A percentile compares a stretch with the other conserved stretches of the same genome.
Conservation (phyloP, 30 jellyfish, hydroid and myxozoan species). For the Phacellophora camtschatica region DNA sequence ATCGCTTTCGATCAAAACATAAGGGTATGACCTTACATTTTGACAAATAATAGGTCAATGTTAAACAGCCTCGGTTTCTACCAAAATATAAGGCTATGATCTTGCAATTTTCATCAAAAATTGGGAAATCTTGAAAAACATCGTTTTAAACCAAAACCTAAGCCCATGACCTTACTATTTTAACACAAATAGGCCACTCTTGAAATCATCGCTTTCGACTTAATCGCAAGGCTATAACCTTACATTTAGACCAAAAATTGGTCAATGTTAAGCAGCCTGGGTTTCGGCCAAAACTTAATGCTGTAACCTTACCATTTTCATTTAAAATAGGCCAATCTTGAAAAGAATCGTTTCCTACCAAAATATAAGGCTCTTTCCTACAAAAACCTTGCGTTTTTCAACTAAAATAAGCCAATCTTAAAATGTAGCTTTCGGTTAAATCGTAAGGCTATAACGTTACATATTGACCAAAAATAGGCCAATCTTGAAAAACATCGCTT, state of each 20-base stretch:
- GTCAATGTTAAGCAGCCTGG: too few species aligned
- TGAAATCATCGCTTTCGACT: not conserved
- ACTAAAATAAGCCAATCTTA: too few species aligned
- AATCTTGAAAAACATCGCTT: not conserved
- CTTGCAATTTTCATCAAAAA: not conserved
- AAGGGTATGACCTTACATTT: not conserved
- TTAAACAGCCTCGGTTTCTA: not conserved
- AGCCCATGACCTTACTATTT: not conserved
- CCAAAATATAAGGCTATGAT: not conserved
- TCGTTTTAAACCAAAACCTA: too few species aligned
- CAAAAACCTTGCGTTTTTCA: too few species aligned
- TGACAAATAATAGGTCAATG: not conserved
- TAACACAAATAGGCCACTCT: not conserved
- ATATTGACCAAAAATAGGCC: not conserved
- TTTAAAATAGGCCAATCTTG: too few species aligned
- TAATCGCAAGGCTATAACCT: not conserved
- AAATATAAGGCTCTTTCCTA: too few species aligned
- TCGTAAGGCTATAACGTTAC: conserved; percentile 1
- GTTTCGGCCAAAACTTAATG: too few species aligned
- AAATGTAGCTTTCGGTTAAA: too few species aligned
- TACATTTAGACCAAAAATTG: too few species aligned
- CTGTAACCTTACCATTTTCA: too few species aligned
- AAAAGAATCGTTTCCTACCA: too few species aligned
- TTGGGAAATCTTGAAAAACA: not conserved
- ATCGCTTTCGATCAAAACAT: too few species aligned